Evolutionary conservation across 2,113 vertebrate species (phyloP), one percentile per base, ranked within the genome.

Genomic region (Lonchura striata): DNA sequence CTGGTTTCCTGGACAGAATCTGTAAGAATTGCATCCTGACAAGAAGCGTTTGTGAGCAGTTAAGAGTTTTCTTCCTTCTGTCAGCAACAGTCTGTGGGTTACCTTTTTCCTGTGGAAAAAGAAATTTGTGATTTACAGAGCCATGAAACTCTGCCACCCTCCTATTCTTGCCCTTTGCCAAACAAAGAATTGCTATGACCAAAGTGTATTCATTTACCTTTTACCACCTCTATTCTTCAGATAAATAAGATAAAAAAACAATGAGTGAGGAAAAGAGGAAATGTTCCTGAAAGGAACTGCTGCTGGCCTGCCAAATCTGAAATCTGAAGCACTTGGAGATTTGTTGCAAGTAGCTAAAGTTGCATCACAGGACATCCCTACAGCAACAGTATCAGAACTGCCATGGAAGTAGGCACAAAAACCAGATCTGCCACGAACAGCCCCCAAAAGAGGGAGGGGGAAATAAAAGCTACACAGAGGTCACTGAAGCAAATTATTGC

Each of bases 1-100:
- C 72, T 7, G 85, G 80, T n/a, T 94, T 97, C 97, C 86, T 97
- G 82, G 44, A 92, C 25, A 98, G 69, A 31, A 87, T 66, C 60
- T 92, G 96, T 65, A 96, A 64, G 15, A 89, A 91, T 24, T 94
- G 96, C 98, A 98, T 99, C 94, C 60, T 96, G 37, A 57, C 31
- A 81, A 60, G 60, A 77, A 82, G 12, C 17, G 61, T 88, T 76
- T 86, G 64, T 35, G 46, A 72, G 18, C 6, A 64, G 30, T 65
- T 63, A 82, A 82, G 11, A 80, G 9, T 53, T 65, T 68, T 66
- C 83, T 78, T 90, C 71, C 74, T 86, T 75, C 84, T 56, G 30
- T 64, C 49, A 78, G 41, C 37, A 80, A 46, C 15, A 46, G 74
- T 33, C 83, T 71, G 56, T 70, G 50, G 12, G 18, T 53, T 81